phyloP scores from a whole-genome alignment of 2,888 invertebrate genomes.

The Drosophila hamatofila region DNA sequence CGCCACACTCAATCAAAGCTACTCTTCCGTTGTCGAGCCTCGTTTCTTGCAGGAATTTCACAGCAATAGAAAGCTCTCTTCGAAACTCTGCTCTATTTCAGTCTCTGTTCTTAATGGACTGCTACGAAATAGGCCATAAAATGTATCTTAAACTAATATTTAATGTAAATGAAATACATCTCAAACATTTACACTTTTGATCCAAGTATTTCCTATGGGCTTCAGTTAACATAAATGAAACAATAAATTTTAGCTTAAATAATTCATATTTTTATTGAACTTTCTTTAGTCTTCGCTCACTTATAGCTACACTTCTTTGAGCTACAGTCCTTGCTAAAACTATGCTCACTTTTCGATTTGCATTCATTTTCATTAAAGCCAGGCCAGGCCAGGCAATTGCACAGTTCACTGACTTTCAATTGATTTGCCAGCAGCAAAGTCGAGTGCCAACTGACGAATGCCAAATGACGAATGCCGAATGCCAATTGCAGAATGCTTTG shows the following conservation, averaged over 20 bases:
- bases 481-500: constrained; percentile 8
- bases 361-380: constrained; percentile 26
- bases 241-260: not conserved
- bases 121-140: no score
- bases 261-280: not conserved
- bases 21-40: no score
- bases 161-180: not conserved
- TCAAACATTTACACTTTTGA: not conserved
- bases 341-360: not conserved
- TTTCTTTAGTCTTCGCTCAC: not conserved
- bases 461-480: constrained; percentile 3
- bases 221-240: no score
- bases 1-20: no score
- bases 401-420: constrained; percentile 63
- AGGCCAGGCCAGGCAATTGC: constrained; percentile 28
- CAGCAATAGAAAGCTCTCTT: no score
- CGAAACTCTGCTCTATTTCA: no score
- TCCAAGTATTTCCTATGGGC: not conserved
- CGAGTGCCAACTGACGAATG: constrained; percentile 3
- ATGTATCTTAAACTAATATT: no score
- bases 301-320: not conserved
- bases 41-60: no score
- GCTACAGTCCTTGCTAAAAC: no score
- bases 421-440: constrained; percentile 27
- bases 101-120: no score